phyloP scores from a whole-genome alignment of 2,888 invertebrate genomes.

The Archaeoteleia sp. region DNA sequence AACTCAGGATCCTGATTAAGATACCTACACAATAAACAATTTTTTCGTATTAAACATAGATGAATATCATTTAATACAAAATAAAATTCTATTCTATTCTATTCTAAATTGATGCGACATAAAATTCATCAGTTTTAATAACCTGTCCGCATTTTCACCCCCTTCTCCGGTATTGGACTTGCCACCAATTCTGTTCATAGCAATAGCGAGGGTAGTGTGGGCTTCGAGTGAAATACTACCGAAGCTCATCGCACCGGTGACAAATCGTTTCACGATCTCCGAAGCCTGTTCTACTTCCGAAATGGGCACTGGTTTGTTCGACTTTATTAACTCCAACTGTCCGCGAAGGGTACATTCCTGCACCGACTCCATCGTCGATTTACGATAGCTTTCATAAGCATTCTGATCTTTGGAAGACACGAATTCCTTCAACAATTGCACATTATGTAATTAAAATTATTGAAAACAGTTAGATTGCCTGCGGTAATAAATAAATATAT shows the following conservation, averaged over 20 bases:
- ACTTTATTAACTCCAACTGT: slow-evolving; percentile 89
- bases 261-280: slow-evolving; percentile 96
- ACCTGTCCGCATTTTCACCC: slow-evolving; percentile 86
- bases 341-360: slow-evolving; percentile 93
- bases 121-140: no score
- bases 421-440: slow-evolving; percentile 83
- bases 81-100: slow-evolving; percentile 3
- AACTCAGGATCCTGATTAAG: slow-evolving; percentile 84
- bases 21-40: slow-evolving; percentile 58
- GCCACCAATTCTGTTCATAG: slow-evolving; percentile 98
- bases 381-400: slow-evolving; percentile 90
- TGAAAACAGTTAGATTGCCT: no score
- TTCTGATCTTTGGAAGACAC: slow-evolving; percentile 85
- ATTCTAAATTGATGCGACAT: no score
- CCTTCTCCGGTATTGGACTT: slow-evolving; percentile 99
- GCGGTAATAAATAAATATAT: no score
- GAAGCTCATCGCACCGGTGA: slow-evolving; percentile 94
- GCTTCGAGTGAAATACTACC: slow-evolving; percentile 98
- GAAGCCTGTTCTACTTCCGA: slow-evolving; percentile 94
- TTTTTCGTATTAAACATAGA: slow-evolving; percentile 3
- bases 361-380: slow-evolving; percentile 90
- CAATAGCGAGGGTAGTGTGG: slow-evolving; percentile 94
- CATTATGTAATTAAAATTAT: no score
- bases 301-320: slow-evolving; percentile 87
- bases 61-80: not conserved